Evolutionary conservation across 2,888 invertebrate genomes (phyloP).

Genomic region (Lasioglossum vierecki): DNA sequence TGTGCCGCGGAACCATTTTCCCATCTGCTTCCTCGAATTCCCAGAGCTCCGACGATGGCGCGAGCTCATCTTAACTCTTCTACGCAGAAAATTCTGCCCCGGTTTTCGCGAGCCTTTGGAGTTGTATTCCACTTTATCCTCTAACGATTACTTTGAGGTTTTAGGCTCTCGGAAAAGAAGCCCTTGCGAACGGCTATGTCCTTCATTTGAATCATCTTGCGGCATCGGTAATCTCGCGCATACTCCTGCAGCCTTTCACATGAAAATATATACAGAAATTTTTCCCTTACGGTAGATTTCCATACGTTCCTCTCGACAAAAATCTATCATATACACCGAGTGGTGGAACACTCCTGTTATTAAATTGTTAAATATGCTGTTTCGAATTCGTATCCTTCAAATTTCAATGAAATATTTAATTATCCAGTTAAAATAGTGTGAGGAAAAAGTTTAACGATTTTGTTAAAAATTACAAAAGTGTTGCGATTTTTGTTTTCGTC

Average conservation of each 20-base stretch:
- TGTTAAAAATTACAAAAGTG: no score
- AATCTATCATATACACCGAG: no score
- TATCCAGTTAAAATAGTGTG: no score
- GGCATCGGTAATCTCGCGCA: not conserved
- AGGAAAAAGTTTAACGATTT: not conserved
- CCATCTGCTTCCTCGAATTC: constrained; percentile 40
- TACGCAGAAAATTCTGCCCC: constrained; percentile 21
- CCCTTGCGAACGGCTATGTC: constrained; percentile 1
- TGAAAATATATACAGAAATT: not conserved
- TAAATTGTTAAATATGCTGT: no score
- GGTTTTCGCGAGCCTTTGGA: constrained; percentile 19
- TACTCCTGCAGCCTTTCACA: not conserved
- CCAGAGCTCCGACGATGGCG: constrained; percentile 22
- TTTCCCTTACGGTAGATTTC: not conserved
- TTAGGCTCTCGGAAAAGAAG: not conserved
- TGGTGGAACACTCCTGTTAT: no score
- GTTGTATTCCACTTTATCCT: constrained; percentile 37
- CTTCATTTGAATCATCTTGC: not conserved
- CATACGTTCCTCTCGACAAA: not conserved
- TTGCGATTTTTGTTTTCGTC: not conserved
- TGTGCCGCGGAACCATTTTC: constrained; percentile 16
- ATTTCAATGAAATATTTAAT: no score
- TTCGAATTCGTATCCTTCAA: no score
- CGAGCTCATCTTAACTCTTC: constrained; percentile 49
- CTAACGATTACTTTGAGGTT: constrained; percentile 36